Base-by-base conservation (phyloP, 1,140 invertebrate species). In the Platorchestia sp. region DNA sequence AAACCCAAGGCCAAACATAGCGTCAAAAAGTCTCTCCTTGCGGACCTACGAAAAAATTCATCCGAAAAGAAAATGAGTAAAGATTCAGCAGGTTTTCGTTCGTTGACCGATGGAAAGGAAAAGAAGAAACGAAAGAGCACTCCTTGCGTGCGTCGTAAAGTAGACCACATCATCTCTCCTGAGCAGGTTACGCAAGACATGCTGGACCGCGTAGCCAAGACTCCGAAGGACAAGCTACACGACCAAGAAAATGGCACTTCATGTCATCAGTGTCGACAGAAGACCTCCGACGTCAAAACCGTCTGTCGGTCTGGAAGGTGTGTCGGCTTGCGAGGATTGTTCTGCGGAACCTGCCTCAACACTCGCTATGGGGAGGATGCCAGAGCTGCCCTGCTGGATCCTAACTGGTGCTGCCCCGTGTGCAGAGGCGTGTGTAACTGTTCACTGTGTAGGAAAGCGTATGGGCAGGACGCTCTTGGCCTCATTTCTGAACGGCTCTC, bases 201-300 rank as follows among this genome's bases (percentile, higher is more conserved):
- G 96, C 95, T 96, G n/a, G 95, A 96, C 27, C 89, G 95, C 40
- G 95, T 96, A n/a, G 96, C 96, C 27, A 95, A 90, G 7, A 96
- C 95, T 40, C 95, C 96, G 43, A 96, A 96, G 43, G 95, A 96
- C 87, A 97, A 97, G 89, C 95, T 95, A 0, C 96, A 96, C 43
- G 96, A 96, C 95, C 95, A 96, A 91, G 96, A 97, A 45, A 96
- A 97, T 97, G 97, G 97, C 16, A 97, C 97, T 40, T 97, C 97
- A 40, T 97, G 97, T 95, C 97, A 97, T 95, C 97, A 97, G 96
- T 97, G 97, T 96, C 96, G 97, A 47, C 97, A 97, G 96, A 97
- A 97, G 95, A 97, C 97, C 0, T 91, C 96, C 51, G 97, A 97
- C 96, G 97, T 97, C 96, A 97, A 97, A 95, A 97, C 97, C 0